Evolutionary conservation across 2,113 vertebrate genomes (phyloP).

Genomic region (Octodon degus): DNA sequence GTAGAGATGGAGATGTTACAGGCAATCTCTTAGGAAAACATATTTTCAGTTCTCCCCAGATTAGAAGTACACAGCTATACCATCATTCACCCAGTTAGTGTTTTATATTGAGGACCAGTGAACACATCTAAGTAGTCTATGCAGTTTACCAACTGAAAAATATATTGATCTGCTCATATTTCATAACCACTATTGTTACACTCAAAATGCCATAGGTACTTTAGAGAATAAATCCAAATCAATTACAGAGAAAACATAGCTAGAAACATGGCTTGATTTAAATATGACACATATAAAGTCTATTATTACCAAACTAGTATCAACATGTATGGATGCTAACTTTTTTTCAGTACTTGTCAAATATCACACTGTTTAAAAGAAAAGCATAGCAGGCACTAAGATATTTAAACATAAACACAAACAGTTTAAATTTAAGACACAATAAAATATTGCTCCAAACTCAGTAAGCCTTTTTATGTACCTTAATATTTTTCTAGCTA

Average conservation of each 20-base stretch:
- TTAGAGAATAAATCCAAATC: slow-evolving; percentile 21
- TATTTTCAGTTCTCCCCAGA: neutral
- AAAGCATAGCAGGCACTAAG: neutral
- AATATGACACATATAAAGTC: neutral
- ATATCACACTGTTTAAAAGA: neutral
- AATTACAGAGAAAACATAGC: slow-evolving; percentile 17
- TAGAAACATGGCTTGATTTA: neutral
- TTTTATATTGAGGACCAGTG: neutral
- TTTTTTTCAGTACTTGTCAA: slow-evolving; percentile 12
- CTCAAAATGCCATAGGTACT: neutral
- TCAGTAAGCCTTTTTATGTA: neutral
- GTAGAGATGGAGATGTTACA: neutral
- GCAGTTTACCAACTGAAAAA: neutral
- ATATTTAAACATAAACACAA: slow-evolving; percentile 19
- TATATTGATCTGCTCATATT: neutral
- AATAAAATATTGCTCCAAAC: slow-evolving; percentile 18
- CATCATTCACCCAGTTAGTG: neutral
- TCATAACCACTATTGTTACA: neutral
- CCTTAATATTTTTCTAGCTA: slow-evolving; percentile 17
- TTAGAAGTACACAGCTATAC: neutral
- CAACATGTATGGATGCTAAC: neutral
- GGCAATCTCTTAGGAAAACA: neutral
- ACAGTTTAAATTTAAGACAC: slow-evolving; percentile 44
- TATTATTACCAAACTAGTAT: slow-evolving; percentile 5
- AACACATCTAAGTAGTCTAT: neutral